phyloP scores from a whole-genome alignment of 2,888 invertebrate species.

The Perithous albicinctus region DNA sequence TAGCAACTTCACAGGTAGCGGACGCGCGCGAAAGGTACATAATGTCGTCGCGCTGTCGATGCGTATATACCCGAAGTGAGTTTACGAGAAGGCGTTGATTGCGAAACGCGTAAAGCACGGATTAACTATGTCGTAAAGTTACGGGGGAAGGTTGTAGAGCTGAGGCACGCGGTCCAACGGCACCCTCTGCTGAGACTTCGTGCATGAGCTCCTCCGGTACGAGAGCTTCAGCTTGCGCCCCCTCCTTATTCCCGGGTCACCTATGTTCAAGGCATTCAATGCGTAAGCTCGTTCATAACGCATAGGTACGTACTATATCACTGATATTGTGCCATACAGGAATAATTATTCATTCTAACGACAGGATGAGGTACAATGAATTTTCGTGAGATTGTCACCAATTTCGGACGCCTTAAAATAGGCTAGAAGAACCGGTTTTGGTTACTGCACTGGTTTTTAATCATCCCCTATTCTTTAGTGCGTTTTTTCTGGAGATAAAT shows the following conservation, averaged over 20 bases:
- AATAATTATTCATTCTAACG: constrained; percentile 30
- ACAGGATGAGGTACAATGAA: background rate
- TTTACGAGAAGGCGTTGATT: constrained; percentile 71
- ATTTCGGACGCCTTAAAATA: too few relatives aligned
- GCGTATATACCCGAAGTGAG: constrained; percentile 42
- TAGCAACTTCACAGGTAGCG: constrained; percentile 32
- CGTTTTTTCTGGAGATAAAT: too few relatives aligned
- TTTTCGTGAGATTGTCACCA: background rate
- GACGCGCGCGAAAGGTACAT: constrained; percentile 38
- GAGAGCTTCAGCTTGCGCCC: background rate
- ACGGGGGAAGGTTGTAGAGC: constrained; percentile 38
- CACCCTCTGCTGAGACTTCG: background rate
- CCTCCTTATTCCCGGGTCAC: background rate
- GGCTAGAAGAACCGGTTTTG: too few relatives aligned
- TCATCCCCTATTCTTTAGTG: too few relatives aligned
- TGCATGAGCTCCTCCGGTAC: background rate
- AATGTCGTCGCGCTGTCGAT: constrained; percentile 56
- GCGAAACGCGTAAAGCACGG: constrained; percentile 72
- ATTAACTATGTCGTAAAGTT: constrained; percentile 73
- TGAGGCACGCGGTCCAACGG: constrained; percentile 10
- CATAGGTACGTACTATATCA: background rate
- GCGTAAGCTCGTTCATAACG: constrained; percentile 13
- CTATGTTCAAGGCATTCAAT: background rate
- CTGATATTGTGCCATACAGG: background rate
- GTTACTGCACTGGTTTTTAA: background rate